Conservation (phyloP, 2,797 vertebrate species). For the Salmo trutta region DNA sequence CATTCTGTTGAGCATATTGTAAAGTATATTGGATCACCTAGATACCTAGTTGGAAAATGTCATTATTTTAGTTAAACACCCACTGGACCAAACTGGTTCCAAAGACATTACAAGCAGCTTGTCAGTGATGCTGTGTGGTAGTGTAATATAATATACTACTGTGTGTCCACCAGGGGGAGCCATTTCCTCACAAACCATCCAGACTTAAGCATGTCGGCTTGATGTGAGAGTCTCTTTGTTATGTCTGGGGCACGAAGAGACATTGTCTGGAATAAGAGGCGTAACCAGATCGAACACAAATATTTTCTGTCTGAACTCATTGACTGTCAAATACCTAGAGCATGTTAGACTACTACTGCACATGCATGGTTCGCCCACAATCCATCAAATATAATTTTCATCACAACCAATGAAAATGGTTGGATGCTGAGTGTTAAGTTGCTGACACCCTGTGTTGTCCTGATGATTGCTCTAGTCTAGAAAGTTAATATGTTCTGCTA, state of each 20-base stretch:
- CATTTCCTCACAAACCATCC: constrained; percentile 52
- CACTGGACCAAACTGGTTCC: no score
- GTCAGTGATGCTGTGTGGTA: constrained; percentile 12
- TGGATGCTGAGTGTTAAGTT: not conserved
- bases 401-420: not conserved
- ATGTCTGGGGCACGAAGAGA: constrained; percentile 54
- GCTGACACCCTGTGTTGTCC: constrained; percentile 45
- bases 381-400: not conserved
- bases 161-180: constrained; percentile 63
- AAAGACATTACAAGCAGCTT: no score
- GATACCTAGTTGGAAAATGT: not conserved
- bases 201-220: not conserved
- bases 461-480: not conserved
- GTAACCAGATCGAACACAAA: not conserved
- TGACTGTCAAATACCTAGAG: not conserved
- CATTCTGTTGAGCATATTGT: no score
- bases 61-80: not conserved
- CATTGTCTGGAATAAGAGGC: constrained; percentile 24
- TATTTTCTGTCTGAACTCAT: not conserved
- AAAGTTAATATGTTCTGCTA: not conserved
- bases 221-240: constrained; percentile 61
- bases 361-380: not conserved
- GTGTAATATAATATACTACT: constrained; percentile 43
- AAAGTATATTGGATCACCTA: not conserved
- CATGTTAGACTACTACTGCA: not conserved